These are phyloP conservation scores for Stratiomys singularior DNA, from an alignment of 2,888 invertebrate genomes.

Conservation along the genomic window DNA sequence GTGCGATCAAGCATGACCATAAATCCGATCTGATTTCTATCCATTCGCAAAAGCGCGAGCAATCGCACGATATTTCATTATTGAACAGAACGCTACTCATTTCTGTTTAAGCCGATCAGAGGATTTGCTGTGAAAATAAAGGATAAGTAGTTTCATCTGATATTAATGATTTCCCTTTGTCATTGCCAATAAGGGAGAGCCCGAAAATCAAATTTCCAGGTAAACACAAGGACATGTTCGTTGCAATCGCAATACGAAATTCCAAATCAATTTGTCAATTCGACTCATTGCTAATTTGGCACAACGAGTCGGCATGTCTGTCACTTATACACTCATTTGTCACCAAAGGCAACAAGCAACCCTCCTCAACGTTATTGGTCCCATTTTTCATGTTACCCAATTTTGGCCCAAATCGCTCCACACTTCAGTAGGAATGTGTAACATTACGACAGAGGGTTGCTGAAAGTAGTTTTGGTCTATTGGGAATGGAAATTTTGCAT, in stretches of 20 bases:
- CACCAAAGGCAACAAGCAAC: conserved; percentile 35
- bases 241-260: conserved; percentile 3
- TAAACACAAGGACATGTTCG: background rate
- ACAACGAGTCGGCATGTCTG: conserved; percentile 43
- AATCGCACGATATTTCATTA: background rate
- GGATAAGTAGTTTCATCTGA: background rate
- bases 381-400: conserved; percentile 18
- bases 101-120: conserved; percentile 26
- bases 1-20: conserved; percentile 44
- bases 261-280: conserved; percentile 47
- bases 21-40: conserved; percentile 49
- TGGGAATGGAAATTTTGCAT: no score
- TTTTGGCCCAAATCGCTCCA: conserved; percentile 6
- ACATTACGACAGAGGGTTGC: no score
- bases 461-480: no score
- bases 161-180: conserved; percentile 18
- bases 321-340: conserved; percentile 48
- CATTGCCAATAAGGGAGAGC: background rate
- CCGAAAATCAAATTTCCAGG: background rate
- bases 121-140: conserved; percentile 24
- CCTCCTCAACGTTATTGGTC: conserved; percentile 12
- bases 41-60: background rate
- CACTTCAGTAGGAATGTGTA: background rate
- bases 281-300: conserved; percentile 49
- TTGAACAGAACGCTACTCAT: conserved; percentile 16